phyloP scores from a whole-genome alignment of 2,888 invertebrate genomes.

The Julus scanicus region DNA sequence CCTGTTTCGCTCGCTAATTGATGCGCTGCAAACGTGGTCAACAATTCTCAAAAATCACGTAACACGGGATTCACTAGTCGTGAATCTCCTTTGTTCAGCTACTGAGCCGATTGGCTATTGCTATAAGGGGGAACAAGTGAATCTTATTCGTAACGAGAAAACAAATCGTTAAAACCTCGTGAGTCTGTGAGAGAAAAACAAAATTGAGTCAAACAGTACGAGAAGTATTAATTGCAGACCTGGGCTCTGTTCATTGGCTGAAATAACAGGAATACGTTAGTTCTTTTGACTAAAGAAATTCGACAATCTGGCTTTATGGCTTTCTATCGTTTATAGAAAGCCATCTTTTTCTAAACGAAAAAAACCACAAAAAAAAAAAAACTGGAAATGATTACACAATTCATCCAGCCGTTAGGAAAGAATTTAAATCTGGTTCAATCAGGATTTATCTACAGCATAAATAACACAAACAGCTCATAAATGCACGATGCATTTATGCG shows the following conservation, averaged over 20 bases:
- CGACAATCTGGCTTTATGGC: neutral
- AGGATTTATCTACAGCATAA: constrained; percentile 24
- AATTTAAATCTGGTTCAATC: neutral
- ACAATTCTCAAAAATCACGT: constrained; percentile 12
- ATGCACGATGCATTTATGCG: neutral
- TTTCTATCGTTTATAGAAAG: no score
- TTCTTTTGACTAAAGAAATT: neutral
- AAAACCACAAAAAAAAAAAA: no score
- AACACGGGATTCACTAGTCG: neutral
- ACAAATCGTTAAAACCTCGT: neutral
- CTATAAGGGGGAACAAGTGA: neutral
- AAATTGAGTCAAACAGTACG: neutral
- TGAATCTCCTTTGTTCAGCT: constrained; percentile 5
- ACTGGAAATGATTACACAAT: neutral
- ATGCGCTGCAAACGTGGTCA: constrained; percentile 31
- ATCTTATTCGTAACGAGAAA: neutral
- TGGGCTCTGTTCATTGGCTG: no score
- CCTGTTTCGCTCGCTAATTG: constrained; percentile 34
- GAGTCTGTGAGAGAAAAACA: neutral
- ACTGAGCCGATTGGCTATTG: constrained; percentile 1
- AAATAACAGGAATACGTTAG: neutral
- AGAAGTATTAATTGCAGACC: no score
- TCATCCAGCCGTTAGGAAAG: neutral
- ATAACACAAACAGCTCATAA: neutral
- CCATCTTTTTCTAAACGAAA: neutral